phyloP scores from a whole-genome alignment of 2,888 invertebrate species.

The Spatulosminthurus flaviceps region DNA sequence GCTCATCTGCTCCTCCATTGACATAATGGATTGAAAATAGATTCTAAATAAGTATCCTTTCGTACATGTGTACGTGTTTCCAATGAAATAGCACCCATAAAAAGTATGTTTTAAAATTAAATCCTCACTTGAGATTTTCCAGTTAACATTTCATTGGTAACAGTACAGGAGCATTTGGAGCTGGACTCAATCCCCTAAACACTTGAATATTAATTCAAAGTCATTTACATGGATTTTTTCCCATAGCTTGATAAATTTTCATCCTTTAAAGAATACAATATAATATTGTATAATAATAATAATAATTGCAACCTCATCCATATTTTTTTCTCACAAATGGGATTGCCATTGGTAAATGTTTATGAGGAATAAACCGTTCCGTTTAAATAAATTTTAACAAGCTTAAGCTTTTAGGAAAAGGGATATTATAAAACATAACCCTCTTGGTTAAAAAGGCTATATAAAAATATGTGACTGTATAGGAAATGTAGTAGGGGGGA shows the following conservation, averaged over 20 bases:
- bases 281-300: too few species aligned
- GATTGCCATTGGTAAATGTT: slow-evolving; percentile 14
- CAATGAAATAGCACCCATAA: too few species aligned
- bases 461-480: too few species aligned
- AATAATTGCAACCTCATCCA: not conserved
- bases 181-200: too few species aligned
- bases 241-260: not conserved
- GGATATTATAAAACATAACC: not conserved
- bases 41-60: not conserved
- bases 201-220: not conserved
- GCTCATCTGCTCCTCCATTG: not conserved
- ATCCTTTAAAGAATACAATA: too few species aligned
- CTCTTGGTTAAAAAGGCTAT: too few species aligned
- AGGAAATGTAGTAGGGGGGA: too few species aligned
- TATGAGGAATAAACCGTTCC: not conserved
- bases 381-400: slow-evolving; percentile 14
- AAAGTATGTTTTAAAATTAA: not conserved
- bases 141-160: not conserved
- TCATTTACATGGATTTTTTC: too few species aligned
- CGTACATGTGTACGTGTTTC: too few species aligned
- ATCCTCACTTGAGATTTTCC: not conserved
- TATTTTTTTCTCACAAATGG: not conserved
- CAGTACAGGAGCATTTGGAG: too few species aligned
- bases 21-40: slow-evolving; percentile 10
- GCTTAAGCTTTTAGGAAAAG: slow-evolving; percentile 2